Evolutionary conservation across 2,888 invertebrate genomes (phyloP).

Genomic region (Polia nebulosa): DNA sequence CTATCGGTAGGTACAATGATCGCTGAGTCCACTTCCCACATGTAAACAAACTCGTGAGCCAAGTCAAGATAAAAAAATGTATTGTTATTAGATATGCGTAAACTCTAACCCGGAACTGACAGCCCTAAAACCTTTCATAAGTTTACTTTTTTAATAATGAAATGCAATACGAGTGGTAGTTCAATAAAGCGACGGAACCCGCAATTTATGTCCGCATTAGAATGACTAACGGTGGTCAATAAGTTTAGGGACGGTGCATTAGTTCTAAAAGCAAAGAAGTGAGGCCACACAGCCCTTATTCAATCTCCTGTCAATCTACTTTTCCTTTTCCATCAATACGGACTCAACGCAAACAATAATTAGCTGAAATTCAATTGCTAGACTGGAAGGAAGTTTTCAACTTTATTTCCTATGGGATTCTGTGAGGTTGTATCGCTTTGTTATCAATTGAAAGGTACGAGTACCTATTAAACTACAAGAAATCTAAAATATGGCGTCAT

Average conservation of each 20-base stretch:
- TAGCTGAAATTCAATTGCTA: conserved; percentile 35
- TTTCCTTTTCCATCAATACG: conserved; percentile 40
- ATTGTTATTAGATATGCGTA: too few species aligned
- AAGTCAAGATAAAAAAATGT: too few species aligned
- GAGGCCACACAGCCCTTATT: conserved; percentile 49
- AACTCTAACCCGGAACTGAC: conserved; percentile 35
- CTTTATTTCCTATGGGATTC: conserved; percentile 1
- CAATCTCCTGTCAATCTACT: conserved; percentile 60
- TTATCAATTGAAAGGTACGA: not conserved
- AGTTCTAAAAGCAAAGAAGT: conserved; percentile 68
- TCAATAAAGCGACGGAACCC: conserved; percentile 79
- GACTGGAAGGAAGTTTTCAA: not conserved
- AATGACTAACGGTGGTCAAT: conserved; percentile 85
- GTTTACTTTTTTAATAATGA: conserved; percentile 86
- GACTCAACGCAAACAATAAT: conserved; percentile 22
- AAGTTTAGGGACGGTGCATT: conserved; percentile 77
- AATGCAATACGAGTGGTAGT: conserved; percentile 84
- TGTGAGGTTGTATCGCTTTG: not conserved
- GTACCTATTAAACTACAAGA: too few species aligned
- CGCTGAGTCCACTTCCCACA: too few species aligned
- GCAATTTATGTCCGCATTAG: conserved; percentile 86
- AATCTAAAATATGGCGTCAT: too few species aligned
- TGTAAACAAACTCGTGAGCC: too few species aligned
- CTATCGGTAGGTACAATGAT: too few species aligned
- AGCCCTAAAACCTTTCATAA: conserved; percentile 73